Base-by-base conservation (phyloP, 2,113 vertebrate species). In the Vicugna pacos region DNA sequence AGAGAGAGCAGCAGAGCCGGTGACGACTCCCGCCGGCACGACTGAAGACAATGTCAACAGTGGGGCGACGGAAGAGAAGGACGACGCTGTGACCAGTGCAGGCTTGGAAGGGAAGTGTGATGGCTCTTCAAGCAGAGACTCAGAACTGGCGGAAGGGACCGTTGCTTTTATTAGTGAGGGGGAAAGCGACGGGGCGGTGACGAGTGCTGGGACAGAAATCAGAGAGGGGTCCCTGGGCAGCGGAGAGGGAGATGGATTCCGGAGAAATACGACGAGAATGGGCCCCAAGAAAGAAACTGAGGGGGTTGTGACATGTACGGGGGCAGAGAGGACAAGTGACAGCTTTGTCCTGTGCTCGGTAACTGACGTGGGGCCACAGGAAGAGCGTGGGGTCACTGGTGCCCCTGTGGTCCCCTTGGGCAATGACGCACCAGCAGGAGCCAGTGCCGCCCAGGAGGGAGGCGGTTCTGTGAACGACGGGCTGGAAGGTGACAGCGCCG, bases 51-150 rank as follows among this genome's bases (percentile, higher is more conserved):
- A 8, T 0, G 60, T 97, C 22, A 98, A 96, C 1, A 98, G 98
- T 92, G 95, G 98, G 20, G 98, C 97, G 38, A 92, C 98, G 0
- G 99, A 99, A 85, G 99, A 99, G 97, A 99, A 99, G 92, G 99
- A 99, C n/a, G 98, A 99, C 0, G 98, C 99, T 38, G 99, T 99
- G 20, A 99, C 98, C 94, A 99, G 99, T 62, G 99, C 99, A 22
- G 98, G 99, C 92, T 98, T 98, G 1, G 98, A 99, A 97, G 98
- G 98, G 77, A 98, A 98, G 8, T 98, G 97, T 46, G 97, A 96
- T 0, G 96, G 97, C 6, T 98, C 96, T 76, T 19, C 88, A 8
- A 92, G 90, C 26, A 73, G 92, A 91, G 97, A 84, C 90, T 83
- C 88, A 7, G 97, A 96, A 65, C 97, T 96, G 13, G 48, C 92